Evolutionary conservation across 2,113 vertebrate species (phyloP), one percentile per base, ranked within the genome.

Genomic region (Balaenoptera acutorostrata): DNA sequence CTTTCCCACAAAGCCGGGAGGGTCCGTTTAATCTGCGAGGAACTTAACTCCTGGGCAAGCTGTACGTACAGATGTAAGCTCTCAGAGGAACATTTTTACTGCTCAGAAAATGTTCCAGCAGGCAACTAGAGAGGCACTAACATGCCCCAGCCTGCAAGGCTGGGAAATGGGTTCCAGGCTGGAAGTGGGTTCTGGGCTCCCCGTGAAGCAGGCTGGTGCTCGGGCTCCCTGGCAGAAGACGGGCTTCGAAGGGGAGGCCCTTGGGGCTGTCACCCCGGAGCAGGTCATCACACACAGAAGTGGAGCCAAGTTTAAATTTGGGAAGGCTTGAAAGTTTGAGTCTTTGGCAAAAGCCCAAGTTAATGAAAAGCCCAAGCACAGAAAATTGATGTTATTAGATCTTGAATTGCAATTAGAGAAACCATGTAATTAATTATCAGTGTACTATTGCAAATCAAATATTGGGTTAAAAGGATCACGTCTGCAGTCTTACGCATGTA

Each of bases 321-420:
- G 27, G 25, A 29, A n/a, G n/a, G 17, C 55, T 88, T 72, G 41
- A 7, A 36, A 90, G n/a, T 88, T 93, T 72, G 29, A 46, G 59
- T 80, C 61, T 95, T 91, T 44, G 74, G 36, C 96, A 93, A 83
- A 93, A 97, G 23, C 74, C 74, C 81, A 78, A 84, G n/a, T 81
- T 64, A 64, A 44, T 78, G 74, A 93, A 93, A 61, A 78, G 49
- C 77, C 52, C 21, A 74, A 80, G 71, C 66, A 6, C 75, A 46
- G 57, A 71, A 96, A 86, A 92, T 72, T 71, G 90, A 74, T n/a
- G 57, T 91, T 90, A 77, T 36, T 88, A 46, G 78, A 64, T 81
- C 86, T 96, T 71, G 36, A 93, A 69, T 81, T 66, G 14, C 18
- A 59, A 11, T 95, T 63, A 75, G 87, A 72, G 68, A 74, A 90